phyloP scores from a whole-genome alignment of 2,113 vertebrate species.

The Siniperca knerii region DNA sequence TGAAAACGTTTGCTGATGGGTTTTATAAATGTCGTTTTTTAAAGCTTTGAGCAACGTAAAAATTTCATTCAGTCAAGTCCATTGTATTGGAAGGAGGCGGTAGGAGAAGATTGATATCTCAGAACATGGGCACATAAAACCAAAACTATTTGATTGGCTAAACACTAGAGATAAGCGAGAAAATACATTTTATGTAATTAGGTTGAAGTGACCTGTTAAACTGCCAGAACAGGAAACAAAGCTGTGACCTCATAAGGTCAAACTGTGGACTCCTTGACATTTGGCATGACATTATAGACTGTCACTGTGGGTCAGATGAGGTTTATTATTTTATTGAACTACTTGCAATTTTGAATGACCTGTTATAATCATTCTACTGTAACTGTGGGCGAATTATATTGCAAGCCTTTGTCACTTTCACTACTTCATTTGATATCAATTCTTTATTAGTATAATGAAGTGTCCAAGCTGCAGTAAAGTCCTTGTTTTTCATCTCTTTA shows the following conservation, averaged over 20 bases:
- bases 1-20: background rate
- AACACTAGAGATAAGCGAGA: background rate
- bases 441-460: background rate
- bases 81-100: background rate
- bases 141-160: background rate
- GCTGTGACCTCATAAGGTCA: background rate
- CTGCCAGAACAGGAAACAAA: background rate
- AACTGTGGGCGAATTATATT: too few species aligned
- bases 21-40: background rate
- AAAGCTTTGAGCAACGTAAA: background rate
- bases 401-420: background rate
- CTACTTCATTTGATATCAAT: background rate
- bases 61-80: background rate
- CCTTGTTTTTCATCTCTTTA: background rate
- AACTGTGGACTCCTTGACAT: background rate
- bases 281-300: background rate
- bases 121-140: background rate
- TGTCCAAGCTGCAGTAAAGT: background rate
- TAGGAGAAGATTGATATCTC: background rate
- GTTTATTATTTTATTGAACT: constrained; percentile 35
- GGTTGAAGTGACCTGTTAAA: background rate
- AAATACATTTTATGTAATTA: background rate
- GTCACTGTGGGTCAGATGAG: background rate
- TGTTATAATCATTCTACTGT: background rate
- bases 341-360: background rate